A percentile compares a stretch with the other conserved stretches of the same genome.
Conservation (phyloP, 2,797 vertebrate genomes). For the Argyrosomus regius region DNA sequence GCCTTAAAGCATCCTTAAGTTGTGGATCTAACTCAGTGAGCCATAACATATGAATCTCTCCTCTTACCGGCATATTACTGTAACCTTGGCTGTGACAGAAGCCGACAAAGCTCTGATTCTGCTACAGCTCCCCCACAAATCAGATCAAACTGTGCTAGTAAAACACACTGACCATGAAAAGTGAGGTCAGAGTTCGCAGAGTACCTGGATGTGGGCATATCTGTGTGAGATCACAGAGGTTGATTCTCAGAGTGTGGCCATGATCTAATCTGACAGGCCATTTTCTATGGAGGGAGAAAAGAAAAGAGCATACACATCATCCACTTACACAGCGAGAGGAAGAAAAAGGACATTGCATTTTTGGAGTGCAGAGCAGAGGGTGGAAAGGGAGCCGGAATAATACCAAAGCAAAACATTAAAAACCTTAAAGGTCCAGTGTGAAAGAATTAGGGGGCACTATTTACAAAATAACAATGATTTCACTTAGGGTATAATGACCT, state of each 20-base stretch:
- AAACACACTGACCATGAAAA: slow-evolving; percentile 38
- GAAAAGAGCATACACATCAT: not conserved
- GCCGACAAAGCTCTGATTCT: not conserved
- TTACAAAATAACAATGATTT: too few relatives aligned
- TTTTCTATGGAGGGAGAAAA: not conserved
- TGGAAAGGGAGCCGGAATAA: too few relatives aligned
- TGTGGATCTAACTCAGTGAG: slow-evolving; percentile 20
- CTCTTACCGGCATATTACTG: not conserved
- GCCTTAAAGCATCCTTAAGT: slow-evolving; percentile 24
- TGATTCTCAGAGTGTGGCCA: not conserved
- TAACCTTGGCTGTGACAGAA: slow-evolving; percentile 49
- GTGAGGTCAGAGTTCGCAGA: slow-evolving; percentile 21
- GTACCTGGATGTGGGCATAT: not conserved
- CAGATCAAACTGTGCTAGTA: slow-evolving; percentile 12
- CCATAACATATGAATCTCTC: slow-evolving; percentile 30
- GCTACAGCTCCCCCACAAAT: slow-evolving; percentile 25
- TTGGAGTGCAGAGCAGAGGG: not conserved
- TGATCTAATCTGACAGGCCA: slow-evolving; percentile 37
- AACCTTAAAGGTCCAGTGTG: too few relatives aligned
- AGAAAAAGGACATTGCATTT: not conserved
- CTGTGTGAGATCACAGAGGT: not conserved
- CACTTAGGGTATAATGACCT: too few relatives aligned
- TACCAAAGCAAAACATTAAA: not conserved
- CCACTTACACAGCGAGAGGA: not conserved
- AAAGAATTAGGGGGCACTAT: too few relatives aligned